Percentiles rank a stretch among this genome's conserved stretches.
These are phyloP conservation scores for Eidolon helvum DNA, from an alignment of 2,113 vertebrate species.

Conservation along the genomic window DNA sequence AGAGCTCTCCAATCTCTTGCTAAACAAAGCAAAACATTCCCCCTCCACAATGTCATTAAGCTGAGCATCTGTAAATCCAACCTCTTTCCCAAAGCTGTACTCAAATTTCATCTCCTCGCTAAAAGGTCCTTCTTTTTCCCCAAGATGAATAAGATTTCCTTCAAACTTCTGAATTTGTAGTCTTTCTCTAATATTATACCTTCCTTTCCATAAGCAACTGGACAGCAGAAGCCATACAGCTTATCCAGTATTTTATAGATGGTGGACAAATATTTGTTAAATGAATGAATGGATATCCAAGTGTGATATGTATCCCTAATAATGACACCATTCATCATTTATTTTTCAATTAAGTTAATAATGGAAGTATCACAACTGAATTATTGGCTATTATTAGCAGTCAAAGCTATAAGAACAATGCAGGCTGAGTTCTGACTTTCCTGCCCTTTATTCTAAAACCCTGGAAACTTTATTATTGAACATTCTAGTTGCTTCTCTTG, in stretches of 20 bases:
- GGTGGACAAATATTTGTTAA: background rate
- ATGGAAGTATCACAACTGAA: constrained; percentile 19
- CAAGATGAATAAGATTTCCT: background rate
- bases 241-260: background rate
- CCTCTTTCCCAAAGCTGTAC: background rate
- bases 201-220: background rate
- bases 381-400: constrained; percentile 43
- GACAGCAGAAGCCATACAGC: background rate
- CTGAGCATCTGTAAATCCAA: background rate
- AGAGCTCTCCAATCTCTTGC: background rate
- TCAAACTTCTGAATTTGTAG: background rate
- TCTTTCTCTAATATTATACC: background rate
- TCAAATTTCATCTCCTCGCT: background rate
- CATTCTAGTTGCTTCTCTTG: background rate
- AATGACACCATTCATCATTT: background rate
- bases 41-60: background rate
- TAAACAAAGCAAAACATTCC: background rate
- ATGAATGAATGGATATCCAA: background rate
- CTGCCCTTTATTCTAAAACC: constrained; percentile 24
- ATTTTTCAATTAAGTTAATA: constrained; percentile 60
- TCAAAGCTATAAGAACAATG: background rate
- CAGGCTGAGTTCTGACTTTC: background rate
- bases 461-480: background rate
- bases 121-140: background rate
- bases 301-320: background rate